Conservation (phyloP, 2,113 vertebrate genomes). For the Glaucidium brasilianum region DNA sequence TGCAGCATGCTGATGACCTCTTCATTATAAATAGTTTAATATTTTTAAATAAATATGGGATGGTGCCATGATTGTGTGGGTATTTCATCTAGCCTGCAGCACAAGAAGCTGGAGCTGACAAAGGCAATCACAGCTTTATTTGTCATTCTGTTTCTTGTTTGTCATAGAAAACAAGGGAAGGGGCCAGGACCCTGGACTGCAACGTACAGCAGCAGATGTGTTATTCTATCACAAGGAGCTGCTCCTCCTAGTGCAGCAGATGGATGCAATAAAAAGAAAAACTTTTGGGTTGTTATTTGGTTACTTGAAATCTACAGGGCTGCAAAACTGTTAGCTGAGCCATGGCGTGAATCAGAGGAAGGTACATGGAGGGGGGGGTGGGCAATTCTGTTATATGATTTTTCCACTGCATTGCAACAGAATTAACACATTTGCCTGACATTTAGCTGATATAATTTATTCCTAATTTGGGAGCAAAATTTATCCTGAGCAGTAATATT, state of each 20-base stretch:
- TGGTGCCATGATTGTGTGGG: constrained; percentile 11
- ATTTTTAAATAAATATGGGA: constrained; percentile 51
- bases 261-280: constrained; percentile 31
- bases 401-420: not conserved
- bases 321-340: not conserved
- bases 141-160: constrained; percentile 4
- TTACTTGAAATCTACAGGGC: not conserved
- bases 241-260: constrained; percentile 7
- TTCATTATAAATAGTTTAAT: constrained; percentile 46
- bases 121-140: not conserved
- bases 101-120: not conserved
- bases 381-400: not conserved
- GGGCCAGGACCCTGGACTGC: not conserved
- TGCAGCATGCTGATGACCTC: constrained; percentile 29
- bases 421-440: constrained; percentile 36
- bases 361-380: not conserved
- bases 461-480: not conserved
- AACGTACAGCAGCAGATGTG: not conserved
- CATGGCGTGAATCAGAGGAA: not conserved
- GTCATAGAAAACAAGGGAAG: not conserved
- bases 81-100: constrained; percentile 40
- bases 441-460: not conserved
- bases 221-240: constrained; percentile 32
- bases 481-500: not conserved
- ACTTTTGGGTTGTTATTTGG: not conserved